These are phyloP conservation scores for Heliconius cydno DNA, from an alignment of 2,888 invertebrate species.

Conservation along the genomic window DNA sequence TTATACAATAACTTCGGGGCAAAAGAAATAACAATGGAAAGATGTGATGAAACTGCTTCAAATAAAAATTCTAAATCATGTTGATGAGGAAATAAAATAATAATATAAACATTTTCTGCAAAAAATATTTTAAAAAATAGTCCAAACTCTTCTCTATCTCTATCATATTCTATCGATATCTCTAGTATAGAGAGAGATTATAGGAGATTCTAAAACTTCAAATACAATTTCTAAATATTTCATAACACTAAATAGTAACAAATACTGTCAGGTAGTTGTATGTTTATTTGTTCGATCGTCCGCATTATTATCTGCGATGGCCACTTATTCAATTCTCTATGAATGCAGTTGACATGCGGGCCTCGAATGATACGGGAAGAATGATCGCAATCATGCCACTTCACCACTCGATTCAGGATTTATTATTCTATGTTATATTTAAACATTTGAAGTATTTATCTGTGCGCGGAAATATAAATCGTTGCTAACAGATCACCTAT, in stretches of 20 bases:
- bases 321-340: constrained; percentile 54
- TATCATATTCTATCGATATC: too few relatives aligned
- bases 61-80: background rate
- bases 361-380: constrained; percentile 49
- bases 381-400: constrained; percentile 48
- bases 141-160: too few relatives aligned
- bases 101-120: background rate
- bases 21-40: background rate
- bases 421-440: constrained; percentile 42
- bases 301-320: constrained; percentile 42
- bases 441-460: constrained; percentile 42
- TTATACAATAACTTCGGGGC: constrained; percentile 7
- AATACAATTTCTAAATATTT: background rate
- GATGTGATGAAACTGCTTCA: background rate
- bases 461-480: constrained; percentile 38
- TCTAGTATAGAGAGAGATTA: background rate
- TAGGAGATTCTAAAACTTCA: background rate
- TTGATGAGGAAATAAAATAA: background rate
- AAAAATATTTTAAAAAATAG: background rate
- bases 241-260: background rate
- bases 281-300: constrained; percentile 27
- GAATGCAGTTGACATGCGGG: constrained; percentile 52
- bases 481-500: constrained; percentile 38
- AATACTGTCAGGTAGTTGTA: constrained; percentile 7
- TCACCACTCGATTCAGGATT: constrained; percentile 46